These are phyloP conservation scores for Elgaria multicarinata DNA, from an alignment of 2,113 vertebrate genomes.

Conservation along the genomic window DNA sequence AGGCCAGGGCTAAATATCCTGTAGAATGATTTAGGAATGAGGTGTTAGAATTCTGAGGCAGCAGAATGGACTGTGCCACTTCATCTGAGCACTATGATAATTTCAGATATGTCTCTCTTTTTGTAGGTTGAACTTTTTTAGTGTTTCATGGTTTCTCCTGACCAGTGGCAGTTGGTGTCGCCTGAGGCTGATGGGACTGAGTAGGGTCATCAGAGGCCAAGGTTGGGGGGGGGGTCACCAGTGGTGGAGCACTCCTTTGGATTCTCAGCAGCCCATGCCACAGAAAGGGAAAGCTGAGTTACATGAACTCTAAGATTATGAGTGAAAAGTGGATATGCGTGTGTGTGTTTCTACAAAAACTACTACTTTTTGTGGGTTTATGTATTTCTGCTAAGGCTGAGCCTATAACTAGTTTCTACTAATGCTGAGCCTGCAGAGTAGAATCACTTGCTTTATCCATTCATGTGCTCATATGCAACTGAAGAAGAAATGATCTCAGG, in stretches of 20 bases:
- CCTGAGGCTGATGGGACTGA: too few species aligned
- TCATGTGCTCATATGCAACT: background rate
- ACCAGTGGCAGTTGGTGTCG: too few species aligned
- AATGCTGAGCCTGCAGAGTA: background rate
- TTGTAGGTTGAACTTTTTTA: background rate
- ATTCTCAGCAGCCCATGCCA: too few species aligned
- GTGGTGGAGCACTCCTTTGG: too few species aligned
- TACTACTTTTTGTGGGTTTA: too few species aligned
- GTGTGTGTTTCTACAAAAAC: too few species aligned
- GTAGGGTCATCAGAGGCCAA: too few species aligned
- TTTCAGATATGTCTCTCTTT: background rate
- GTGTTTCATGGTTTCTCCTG: background rate
- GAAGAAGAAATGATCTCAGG: background rate
- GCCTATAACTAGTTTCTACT: background rate
- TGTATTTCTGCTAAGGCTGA: background rate
- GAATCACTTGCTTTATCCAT: background rate
- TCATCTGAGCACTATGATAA: background rate
- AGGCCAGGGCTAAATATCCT: background rate
- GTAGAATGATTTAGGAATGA: background rate
- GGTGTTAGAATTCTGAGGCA: background rate
- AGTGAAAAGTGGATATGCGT: too few species aligned
- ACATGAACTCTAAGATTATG: too few species aligned
- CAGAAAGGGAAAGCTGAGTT: too few species aligned
- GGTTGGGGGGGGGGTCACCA: too few species aligned
- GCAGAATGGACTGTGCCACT: fast-evolving